phyloP scores from a whole-genome alignment of 2,113 vertebrate genomes.

The Larimichthys polyactis region DNA sequence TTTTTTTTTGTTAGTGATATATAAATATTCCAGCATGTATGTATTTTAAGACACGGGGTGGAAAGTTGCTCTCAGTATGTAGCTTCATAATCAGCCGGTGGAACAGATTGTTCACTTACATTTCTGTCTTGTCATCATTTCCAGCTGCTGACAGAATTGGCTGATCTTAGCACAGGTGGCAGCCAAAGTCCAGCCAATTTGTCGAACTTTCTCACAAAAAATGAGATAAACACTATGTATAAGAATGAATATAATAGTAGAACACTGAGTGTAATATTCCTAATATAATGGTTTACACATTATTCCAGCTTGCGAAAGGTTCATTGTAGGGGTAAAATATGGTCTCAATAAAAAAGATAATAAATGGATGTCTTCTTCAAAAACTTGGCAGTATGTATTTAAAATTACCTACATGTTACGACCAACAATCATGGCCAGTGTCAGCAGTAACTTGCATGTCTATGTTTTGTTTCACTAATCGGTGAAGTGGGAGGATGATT shows the following conservation, averaged over 20 bases:
- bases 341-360: no score
- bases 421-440: no score
- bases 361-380: no score
- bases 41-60: slow-evolving; percentile 37
- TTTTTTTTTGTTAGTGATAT: background rate
- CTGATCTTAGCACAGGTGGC: slow-evolving; percentile 66
- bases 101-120: slow-evolving; percentile 75
- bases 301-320: no score
- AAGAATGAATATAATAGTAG: background rate
- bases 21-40: background rate
- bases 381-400: no score
- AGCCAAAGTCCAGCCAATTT: slow-evolving; percentile 50
- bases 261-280: background rate
- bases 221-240: slow-evolving; percentile 27
- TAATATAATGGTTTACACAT: background rate
- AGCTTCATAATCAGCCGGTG: slow-evolving; percentile 53
- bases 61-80: slow-evolving; percentile 57
- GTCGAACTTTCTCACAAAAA: slow-evolving; percentile 51
- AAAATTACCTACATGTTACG: no score
- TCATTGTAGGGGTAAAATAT: no score
- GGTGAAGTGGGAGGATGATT: no score
- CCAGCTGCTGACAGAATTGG: slow-evolving; percentile 58
- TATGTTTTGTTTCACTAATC: no score
- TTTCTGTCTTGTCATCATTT: slow-evolving; percentile 76
- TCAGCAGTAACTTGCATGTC: no score